Conservation (phyloP, 2,797 vertebrate genomes). For the Melanotaenia parkinsoni region DNA sequence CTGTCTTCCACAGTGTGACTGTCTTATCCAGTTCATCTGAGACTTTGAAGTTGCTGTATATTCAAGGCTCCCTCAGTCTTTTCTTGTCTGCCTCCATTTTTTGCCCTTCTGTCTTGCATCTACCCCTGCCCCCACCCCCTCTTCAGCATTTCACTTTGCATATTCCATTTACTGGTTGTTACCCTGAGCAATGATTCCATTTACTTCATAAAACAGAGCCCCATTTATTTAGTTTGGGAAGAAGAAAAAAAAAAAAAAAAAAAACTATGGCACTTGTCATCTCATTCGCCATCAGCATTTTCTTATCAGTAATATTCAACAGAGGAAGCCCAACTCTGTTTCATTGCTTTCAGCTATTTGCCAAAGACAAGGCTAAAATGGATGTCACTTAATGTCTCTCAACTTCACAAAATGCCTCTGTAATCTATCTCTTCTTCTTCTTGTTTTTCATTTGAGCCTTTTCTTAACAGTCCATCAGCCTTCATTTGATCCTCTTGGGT, state of each 20-base stretch:
- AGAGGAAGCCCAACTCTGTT: conserved; percentile 41
- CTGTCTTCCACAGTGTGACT: background rate
- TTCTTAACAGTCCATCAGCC: conserved; percentile 61
- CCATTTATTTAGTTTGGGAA: conserved; percentile 68
- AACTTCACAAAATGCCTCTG: conserved; percentile 23
- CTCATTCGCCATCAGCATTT: conserved; percentile 68
- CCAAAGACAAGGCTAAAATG: conserved; percentile 54
- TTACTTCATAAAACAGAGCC: conserved; percentile 71
- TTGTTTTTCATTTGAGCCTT: conserved; percentile 11
- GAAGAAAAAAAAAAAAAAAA: background rate
- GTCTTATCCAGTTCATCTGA: conserved; percentile 30
- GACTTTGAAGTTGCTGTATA: conserved; percentile 47
- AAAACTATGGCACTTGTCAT: conserved; percentile 46
- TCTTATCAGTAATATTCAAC: conserved; percentile 70
- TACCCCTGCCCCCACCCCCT: conserved; percentile 8
- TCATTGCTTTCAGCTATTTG: conserved; percentile 68
- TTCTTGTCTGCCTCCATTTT: conserved; percentile 43
- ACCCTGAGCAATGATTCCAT: conserved; percentile 87
- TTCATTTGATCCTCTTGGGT: conserved; percentile 55
- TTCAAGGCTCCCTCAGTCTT: conserved; percentile 44
- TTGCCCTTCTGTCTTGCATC: conserved; percentile 47
- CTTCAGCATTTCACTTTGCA: conserved; percentile 79
- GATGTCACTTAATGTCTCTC: conserved; percentile 45
- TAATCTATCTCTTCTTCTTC: conserved; percentile 15
- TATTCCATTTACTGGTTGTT: conserved; percentile 86